Percentiles rank a stretch among this genome's conserved stretches.
phyloP scores from a whole-genome alignment of 2,113 vertebrate species.

The Brachyhypopomus occidentalis region DNA sequence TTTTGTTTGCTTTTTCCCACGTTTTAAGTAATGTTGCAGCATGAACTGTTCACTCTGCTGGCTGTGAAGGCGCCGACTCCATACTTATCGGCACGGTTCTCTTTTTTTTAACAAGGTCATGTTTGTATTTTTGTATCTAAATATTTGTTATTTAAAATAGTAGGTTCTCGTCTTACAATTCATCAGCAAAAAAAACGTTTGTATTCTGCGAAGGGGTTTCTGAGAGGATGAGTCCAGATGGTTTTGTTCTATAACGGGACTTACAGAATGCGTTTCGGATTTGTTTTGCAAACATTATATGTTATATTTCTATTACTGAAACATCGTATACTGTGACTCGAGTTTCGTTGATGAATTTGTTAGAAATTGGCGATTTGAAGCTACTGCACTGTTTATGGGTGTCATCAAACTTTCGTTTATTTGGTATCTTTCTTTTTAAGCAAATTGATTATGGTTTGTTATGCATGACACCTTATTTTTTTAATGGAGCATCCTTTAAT shows the following conservation, averaged over 20 bases:
- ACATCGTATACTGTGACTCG: constrained; percentile 85
- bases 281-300: constrained; percentile 85
- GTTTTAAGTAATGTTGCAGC: constrained; percentile 72
- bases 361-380: constrained; percentile 80
- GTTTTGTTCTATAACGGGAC: constrained; percentile 65
- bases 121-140: constrained; percentile 98
- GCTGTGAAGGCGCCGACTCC: constrained; percentile 80
- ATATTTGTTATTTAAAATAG: constrained; percentile 92
- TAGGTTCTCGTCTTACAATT: constrained; percentile 84
- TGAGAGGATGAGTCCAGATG: constrained; percentile 51
- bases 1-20: constrained; percentile 55
- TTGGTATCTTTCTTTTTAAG: constrained; percentile 91
- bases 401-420: constrained; percentile 80
- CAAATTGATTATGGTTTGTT: constrained; percentile 85
- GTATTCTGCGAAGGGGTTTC: constrained; percentile 71
- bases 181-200: constrained; percentile 78
- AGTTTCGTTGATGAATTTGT: constrained; percentile 82
- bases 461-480: constrained; percentile 90
- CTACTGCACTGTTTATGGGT: constrained; percentile 85
- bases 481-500: constrained; percentile 88
- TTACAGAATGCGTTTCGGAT: constrained; percentile 81
- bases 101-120: constrained; percentile 85
- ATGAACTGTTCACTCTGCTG: constrained; percentile 85
- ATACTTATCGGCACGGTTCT: constrained; percentile 85
- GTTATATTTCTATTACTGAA: constrained; percentile 82